Evolutionary conservation across 2,797 vertebrate species (phyloP), one percentile per base, ranked within the genome.

Genomic region (Hirundo rustica): DNA sequence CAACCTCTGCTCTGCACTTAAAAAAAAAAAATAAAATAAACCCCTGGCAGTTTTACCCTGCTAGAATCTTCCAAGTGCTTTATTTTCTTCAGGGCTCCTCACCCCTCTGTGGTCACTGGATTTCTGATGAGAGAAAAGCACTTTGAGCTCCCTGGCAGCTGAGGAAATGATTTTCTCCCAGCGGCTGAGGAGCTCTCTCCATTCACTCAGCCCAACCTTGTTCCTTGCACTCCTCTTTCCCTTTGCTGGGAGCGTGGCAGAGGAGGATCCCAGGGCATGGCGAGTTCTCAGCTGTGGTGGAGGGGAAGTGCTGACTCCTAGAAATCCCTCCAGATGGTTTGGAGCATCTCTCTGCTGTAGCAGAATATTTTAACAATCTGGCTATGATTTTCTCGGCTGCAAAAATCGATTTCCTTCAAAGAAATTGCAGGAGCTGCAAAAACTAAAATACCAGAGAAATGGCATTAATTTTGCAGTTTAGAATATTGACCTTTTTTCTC

Each of bases 301-400:
- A 82, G 66, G 66, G 83, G 93, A 97, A 96, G 95, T 96, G 97
- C 97, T 98, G 97, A 98, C 93, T 96, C n/a, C 91, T 95, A 91
- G 93, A 95, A 97, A 96, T 90, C 89, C 68, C 96, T 97, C 97
- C 97, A 98, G 97, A 98, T 97, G 98, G 97, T 95, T 93, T 95
- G 96, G 81, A 96, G 87, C 92, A 54, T 92, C 89, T 96, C 89
- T 96, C 93, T 88, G 66, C 54, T 76, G 58, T 92, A 95, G 95
- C 95, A 96, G 97, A 97, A 98, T 97, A 97, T 97, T 95, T 98
- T 97, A 98, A 97, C 97, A 98, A 97, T 98, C 97, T 98, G 97
- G 97, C 88, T 85, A 66, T 50, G 44, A 89, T 93, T 96, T 97
- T 95, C 88, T 94, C 7, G 29, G 58, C 82, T 96, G 50, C 79